Conservation (phyloP, 2,888 invertebrate species). For the Mechanitis messenoides region DNA sequence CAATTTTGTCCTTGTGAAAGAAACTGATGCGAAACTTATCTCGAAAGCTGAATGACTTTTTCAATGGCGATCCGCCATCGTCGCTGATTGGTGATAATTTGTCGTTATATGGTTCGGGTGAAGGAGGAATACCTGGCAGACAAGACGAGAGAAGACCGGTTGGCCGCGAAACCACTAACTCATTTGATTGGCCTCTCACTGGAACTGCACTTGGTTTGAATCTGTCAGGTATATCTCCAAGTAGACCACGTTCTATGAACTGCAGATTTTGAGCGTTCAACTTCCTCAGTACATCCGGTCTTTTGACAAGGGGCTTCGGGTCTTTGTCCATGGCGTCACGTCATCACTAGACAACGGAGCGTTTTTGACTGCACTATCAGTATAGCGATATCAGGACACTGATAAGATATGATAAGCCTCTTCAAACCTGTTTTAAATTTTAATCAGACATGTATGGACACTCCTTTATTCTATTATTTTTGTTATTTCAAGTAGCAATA, state of each 20-base stretch:
- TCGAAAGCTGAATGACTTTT: constrained; percentile 67
- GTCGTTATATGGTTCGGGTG: constrained; percentile 41
- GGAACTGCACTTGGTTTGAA: constrained; percentile 55
- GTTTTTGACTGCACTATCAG: constrained; percentile 56
- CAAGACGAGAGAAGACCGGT: constrained; percentile 59
- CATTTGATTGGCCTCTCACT: constrained; percentile 50
- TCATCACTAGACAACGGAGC: constrained; percentile 52
- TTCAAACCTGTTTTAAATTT: constrained; percentile 30
- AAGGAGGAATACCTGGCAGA: constrained; percentile 52
- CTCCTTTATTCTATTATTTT: constrained; percentile 4
- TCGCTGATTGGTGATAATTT: constrained; percentile 46
- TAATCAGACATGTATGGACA: constrained; percentile 20
- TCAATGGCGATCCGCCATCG: constrained; percentile 51
- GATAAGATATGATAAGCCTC: constrained; percentile 59
- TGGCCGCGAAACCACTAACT: constrained; percentile 67
- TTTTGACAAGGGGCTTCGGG: constrained; percentile 48
- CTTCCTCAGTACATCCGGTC: constrained; percentile 59
- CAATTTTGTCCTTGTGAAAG: constrained; percentile 52
- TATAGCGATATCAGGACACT: constrained; percentile 44
- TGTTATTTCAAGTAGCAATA: background rate
- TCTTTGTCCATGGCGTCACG: constrained; percentile 61
- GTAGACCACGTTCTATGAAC: constrained; percentile 63
- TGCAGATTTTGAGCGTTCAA: constrained; percentile 59
- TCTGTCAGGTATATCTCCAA: constrained; percentile 61
- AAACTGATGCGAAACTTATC: constrained; percentile 61